Percentiles rank a stretch among this genome's conserved stretches.
phyloP scores from a whole-genome alignment of 2,888 invertebrate genomes.

The Rapana venosa region DNA sequence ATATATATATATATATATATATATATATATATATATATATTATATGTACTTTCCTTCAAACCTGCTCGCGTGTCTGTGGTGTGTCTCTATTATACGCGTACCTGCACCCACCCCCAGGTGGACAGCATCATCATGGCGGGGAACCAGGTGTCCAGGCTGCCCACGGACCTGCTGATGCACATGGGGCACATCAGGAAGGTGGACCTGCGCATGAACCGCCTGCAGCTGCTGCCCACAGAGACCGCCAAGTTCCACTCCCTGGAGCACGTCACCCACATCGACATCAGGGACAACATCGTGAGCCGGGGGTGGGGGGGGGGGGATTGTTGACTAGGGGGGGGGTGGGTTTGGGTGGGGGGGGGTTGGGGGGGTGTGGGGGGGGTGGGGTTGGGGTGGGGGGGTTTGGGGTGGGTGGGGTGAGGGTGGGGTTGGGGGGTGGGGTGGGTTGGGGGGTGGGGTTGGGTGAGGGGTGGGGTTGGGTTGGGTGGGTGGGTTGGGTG shows the following conservation, averaged over 20 bases:
- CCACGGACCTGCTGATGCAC: constrained; percentile 72
- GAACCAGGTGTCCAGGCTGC: constrained; percentile 74
- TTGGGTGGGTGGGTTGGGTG: too few species aligned
- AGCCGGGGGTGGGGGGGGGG: neutral
- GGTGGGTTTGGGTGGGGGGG: neutral
- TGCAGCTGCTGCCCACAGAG: constrained; percentile 73
- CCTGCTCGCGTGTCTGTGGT: too few species aligned
- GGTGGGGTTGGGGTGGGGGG: too few species aligned
- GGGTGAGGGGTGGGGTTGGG: too few species aligned
- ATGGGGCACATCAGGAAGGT: constrained; percentile 76
- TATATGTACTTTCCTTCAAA: too few species aligned
- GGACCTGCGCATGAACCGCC: constrained; percentile 76
- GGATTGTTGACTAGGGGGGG: neutral
- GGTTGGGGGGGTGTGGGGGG: neutral
- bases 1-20: too few species aligned
- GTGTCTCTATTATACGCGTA: too few species aligned
- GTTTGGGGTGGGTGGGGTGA: too few species aligned
- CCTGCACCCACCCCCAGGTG: constrained; percentile 50
- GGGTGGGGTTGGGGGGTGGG: too few species aligned
- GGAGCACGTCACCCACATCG: constrained; percentile 77
- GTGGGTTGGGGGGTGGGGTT: too few species aligned
- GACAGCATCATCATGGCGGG: constrained; percentile 78
- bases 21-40: too few species aligned
- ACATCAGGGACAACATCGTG: constrained; percentile 77
- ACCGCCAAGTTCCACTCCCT: constrained; percentile 74